Percentiles rank a stretch among this genome's conserved stretches.
Evolutionary conservation across 2,113 vertebrate species (phyloP).

Genomic region (Cheirogaleus medius): DNA sequence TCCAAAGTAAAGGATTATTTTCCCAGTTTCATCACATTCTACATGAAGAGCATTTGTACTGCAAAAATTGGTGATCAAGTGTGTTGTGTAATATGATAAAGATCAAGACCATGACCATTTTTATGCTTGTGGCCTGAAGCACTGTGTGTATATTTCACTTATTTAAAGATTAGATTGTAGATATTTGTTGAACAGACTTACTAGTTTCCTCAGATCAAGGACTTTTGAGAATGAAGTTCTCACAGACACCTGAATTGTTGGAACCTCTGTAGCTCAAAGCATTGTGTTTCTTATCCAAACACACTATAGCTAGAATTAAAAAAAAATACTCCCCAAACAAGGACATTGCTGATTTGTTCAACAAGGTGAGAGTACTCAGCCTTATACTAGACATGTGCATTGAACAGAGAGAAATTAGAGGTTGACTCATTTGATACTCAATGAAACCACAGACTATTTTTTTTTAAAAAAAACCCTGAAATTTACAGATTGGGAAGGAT

Average conservation of each 20-base stretch:
- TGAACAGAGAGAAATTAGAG: background rate
- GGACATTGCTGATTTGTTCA: background rate
- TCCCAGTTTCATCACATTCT: background rate
- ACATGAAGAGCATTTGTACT: background rate
- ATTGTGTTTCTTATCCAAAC: background rate
- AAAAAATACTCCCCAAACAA: background rate
- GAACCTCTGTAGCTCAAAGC: background rate
- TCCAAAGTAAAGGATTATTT: background rate
- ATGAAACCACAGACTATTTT: background rate
- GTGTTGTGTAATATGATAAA: background rate
- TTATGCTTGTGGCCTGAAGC: background rate
- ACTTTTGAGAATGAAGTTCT: background rate
- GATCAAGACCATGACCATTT: background rate
- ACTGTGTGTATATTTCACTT: background rate
- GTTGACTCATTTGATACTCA: background rate
- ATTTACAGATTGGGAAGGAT: constrained; percentile 13
- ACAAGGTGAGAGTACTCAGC: background rate
- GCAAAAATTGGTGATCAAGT: background rate
- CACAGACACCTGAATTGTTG: background rate
- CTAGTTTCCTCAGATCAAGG: background rate
- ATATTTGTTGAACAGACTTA: background rate
- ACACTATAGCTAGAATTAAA: background rate
- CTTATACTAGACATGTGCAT: background rate
- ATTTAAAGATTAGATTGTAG: background rate
- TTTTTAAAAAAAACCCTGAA: background rate